Evolutionary conservation across 2,113 vertebrate species (phyloP).

Genomic region (Crocuta crocuta): DNA sequence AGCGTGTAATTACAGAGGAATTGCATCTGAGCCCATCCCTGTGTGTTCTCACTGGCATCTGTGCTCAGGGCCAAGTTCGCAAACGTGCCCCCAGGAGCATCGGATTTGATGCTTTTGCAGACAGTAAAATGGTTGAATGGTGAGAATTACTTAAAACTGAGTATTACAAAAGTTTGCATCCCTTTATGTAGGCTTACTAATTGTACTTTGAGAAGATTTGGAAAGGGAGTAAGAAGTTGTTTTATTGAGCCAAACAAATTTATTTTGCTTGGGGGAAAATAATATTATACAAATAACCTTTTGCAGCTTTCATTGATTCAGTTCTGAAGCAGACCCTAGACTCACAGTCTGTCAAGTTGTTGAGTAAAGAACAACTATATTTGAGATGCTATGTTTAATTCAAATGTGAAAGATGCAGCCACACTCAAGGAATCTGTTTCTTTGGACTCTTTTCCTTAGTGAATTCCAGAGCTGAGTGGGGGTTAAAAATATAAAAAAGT

Average conservation of each 20-base stretch:
- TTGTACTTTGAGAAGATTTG: conserved; percentile 38
- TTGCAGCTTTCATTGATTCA: neutral
- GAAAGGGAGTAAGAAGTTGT: conserved; percentile 15
- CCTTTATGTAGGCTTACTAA: conserved; percentile 23
- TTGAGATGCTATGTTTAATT: neutral
- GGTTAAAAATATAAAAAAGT: neutral
- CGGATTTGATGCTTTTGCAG: neutral
- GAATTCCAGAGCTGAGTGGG: conserved; percentile 5
- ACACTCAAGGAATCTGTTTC: neutral
- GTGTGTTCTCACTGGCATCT: neutral
- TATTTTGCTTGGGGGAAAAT: conserved; percentile 29
- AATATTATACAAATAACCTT: neutral
- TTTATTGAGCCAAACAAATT: conserved; percentile 34
- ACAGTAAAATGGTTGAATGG: neutral
- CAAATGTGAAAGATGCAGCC: neutral
- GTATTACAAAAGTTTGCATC: neutral
- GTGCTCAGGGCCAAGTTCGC: neutral
- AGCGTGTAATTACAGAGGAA: neutral
- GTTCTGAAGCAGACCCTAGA: neutral
- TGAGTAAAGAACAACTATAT: neutral
- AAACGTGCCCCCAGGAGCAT: neutral
- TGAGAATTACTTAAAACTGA: accelerated
- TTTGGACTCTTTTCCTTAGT: conserved; percentile 24
- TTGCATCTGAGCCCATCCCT: neutral
- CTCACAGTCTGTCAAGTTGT: neutral